Evolutionary conservation across 2,888 invertebrate genomes (phyloP).

Genomic region (Phrixothrix hirtus): DNA sequence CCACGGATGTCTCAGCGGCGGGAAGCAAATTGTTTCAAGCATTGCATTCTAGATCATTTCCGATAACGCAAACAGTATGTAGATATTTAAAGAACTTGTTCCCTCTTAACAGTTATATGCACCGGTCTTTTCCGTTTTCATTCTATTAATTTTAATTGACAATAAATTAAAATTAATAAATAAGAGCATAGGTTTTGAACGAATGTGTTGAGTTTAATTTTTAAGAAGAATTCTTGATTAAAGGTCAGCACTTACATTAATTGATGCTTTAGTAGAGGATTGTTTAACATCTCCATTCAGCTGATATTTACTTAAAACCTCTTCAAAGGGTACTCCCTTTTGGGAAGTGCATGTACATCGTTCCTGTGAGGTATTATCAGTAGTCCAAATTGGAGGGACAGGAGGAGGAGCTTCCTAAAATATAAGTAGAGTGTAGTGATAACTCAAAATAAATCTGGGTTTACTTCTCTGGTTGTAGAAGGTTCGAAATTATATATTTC

Average conservation of each 20-base stretch:
- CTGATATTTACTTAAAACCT: slow-evolving; percentile 45
- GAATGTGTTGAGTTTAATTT: background rate
- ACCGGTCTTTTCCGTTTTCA: too few relatives aligned
- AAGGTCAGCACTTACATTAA: too few relatives aligned
- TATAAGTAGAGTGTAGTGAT: background rate
- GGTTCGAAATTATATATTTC: background rate
- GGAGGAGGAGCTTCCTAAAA: background rate
- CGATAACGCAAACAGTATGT: too few relatives aligned
- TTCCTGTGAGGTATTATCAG: slow-evolving; percentile 36
- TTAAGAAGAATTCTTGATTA: background rate
- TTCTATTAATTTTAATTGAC: too few relatives aligned
- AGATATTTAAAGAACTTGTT: too few relatives aligned
- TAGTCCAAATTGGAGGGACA: slow-evolving; percentile 34
- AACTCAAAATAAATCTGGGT: background rate
- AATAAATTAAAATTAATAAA: too few relatives aligned
- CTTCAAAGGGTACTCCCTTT: slow-evolving; percentile 45
- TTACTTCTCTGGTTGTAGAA: slow-evolving; percentile 7
- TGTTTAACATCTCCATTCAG: background rate
- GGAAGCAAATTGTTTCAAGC: too few relatives aligned
- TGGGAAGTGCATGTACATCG: slow-evolving; percentile 50
- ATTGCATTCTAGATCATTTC: too few relatives aligned
- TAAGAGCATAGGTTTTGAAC: background rate
- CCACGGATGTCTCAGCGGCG: too few relatives aligned
- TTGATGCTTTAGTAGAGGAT: background rate
- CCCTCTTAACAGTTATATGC: too few relatives aligned